Evolutionary conservation across 1,140 invertebrate species (phyloP).

Genomic region (Ostrea edulis): DNA sequence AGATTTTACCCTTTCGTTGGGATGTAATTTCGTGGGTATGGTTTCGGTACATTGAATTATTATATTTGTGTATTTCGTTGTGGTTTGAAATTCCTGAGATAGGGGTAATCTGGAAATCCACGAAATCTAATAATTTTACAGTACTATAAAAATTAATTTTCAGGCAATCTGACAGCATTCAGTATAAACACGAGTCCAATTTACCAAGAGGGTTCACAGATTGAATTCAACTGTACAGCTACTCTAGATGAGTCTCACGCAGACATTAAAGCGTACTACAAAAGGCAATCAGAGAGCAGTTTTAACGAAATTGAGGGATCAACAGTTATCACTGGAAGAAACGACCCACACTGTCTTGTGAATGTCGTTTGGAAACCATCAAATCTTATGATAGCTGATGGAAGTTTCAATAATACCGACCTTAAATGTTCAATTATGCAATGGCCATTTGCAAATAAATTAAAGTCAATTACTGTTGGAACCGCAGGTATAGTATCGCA

Average conservation of each 20-base stretch:
- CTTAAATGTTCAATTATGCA: not conserved
- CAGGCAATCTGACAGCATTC: not conserved
- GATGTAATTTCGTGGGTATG: too few relatives aligned
- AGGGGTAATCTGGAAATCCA: too few relatives aligned
- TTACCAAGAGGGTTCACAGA: not conserved
- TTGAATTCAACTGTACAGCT: not conserved
- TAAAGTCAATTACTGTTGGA: not conserved
- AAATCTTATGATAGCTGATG: not conserved
- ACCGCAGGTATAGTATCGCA: not conserved
- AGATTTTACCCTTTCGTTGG: too few relatives aligned
- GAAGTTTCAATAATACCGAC: not conserved
- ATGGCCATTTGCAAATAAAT: not conserved
- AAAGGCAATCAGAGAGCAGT: not conserved
- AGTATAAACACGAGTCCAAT: not conserved
- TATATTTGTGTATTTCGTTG: too few relatives aligned
- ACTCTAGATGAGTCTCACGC: not conserved
- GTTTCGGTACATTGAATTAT: too few relatives aligned
- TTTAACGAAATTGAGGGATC: not conserved
- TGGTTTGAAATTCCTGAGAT: too few relatives aligned
- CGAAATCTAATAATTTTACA: too few relatives aligned
- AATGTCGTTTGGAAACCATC: slow-evolving; percentile 9
- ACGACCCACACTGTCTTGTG: not conserved
- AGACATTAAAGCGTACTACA: not conserved
- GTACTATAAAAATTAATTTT: not conserved
- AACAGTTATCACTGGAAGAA: not conserved